phyloP scores from a whole-genome alignment of 2,113 vertebrate genomes.

The Merops nubicus region DNA sequence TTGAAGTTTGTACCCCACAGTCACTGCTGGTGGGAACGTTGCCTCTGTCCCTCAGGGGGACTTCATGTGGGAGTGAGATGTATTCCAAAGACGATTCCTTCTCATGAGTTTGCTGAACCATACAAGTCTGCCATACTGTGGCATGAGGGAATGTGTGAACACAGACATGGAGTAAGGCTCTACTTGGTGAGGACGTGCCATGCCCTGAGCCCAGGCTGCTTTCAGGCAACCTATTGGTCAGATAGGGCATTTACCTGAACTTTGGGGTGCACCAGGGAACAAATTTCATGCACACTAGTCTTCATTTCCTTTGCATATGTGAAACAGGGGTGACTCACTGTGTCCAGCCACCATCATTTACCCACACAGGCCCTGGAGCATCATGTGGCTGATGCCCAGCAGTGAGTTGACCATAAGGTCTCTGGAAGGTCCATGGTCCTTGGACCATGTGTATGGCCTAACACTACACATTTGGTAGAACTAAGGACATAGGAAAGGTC shows the following conservation, averaged over 20 bases:
- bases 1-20: background rate
- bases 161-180: background rate
- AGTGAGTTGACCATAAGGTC: background rate
- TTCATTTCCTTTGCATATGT: background rate
- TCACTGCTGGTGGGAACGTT: background rate
- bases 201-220: background rate
- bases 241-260: background rate
- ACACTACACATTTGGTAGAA: background rate
- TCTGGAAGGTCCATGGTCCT: background rate
- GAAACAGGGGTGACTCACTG: background rate
- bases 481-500: background rate
- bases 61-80: no score
- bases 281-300: background rate
- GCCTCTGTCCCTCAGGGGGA: background rate
- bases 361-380: background rate
- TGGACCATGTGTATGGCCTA: background rate
- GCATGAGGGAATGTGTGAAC: background rate
- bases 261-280: background rate
- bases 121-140: background rate
- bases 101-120: background rate
- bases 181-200: background rate
- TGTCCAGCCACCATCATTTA: background rate
- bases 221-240: background rate
- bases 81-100: background rate
- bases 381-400: background rate